Evolutionary conservation across 1,140 invertebrate species (phyloP).

Genomic region (Cydia fagiglandana): DNA sequence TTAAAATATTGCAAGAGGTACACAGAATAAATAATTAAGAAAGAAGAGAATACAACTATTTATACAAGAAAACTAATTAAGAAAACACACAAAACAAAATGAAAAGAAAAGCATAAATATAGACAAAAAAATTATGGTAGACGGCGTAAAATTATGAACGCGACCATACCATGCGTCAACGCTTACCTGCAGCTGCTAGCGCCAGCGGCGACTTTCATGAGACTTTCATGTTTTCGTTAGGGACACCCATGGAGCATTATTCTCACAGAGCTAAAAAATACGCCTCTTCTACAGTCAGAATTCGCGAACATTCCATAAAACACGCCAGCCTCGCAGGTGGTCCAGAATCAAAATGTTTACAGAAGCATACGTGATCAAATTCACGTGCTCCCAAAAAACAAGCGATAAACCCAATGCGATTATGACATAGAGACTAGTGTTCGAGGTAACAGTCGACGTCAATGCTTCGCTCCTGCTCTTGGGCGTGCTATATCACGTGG

Average conservation of each 20-base stretch:
- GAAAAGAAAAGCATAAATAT: too few species aligned
- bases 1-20: too few species aligned
- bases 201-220: too few species aligned
- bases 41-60: too few species aligned
- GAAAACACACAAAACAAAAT: too few species aligned
- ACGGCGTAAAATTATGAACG: too few species aligned
- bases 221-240: too few species aligned
- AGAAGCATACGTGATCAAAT: slow-evolving; percentile 15
- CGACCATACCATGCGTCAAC: too few species aligned
- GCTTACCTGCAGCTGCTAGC: too few species aligned
- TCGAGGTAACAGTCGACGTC: slow-evolving; percentile 11
- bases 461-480: slow-evolving; percentile 7
- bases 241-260: not conserved
- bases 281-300: not conserved
- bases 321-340: not conserved
- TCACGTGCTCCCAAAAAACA: slow-evolving; percentile 20
- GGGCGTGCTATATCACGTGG: not conserved
- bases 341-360: not conserved
- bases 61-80: too few species aligned
- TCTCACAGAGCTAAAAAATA: not conserved
- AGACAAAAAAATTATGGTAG: too few species aligned
- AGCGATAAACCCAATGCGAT: not conserved
- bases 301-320: not conserved
- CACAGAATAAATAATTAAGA: too few species aligned
- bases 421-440: slow-evolving; percentile 1